Conservation (phyloP, 2,888 invertebrate genomes). For the Xestia rhomboidea region DNA sequence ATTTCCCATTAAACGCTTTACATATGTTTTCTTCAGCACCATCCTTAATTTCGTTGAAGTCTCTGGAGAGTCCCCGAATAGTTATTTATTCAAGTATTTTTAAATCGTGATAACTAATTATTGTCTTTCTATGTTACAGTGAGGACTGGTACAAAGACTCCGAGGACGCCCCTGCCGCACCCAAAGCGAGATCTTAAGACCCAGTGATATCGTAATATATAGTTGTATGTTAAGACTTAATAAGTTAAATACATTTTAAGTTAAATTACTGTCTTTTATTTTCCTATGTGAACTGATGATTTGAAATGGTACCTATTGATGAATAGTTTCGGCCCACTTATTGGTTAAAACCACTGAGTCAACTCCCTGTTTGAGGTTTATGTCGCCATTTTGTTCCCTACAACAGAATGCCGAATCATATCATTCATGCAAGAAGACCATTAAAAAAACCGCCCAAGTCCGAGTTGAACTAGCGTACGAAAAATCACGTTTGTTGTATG, state of each 20-base stretch:
- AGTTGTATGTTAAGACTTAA: slow-evolving; percentile 88
- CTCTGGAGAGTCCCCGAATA: not conserved
- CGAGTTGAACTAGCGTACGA: too few species aligned
- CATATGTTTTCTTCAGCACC: not conserved
- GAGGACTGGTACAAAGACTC: slow-evolving; percentile 97
- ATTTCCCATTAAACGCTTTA: not conserved
- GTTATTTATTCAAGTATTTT: not conserved
- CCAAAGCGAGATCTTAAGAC: slow-evolving; percentile 85
- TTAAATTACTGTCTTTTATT: slow-evolving; percentile 71
- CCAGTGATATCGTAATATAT: slow-evolving; percentile 83
- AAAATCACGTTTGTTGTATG: too few species aligned
- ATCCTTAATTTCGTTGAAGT: not conserved
- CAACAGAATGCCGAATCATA: not conserved
- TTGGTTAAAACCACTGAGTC: not conserved
- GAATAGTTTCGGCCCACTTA: not conserved
- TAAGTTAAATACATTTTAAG: slow-evolving; percentile 89
- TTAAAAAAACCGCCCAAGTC: too few species aligned
- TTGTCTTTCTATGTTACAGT: slow-evolving; percentile 81
- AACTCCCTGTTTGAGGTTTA: not conserved
- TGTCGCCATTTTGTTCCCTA: not conserved
- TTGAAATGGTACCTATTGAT: not conserved
- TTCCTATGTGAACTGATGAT: not conserved
- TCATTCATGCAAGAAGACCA: not conserved
- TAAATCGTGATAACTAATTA: not conserved
- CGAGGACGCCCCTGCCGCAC: slow-evolving; percentile 91